Evolutionary conservation across 2,797 vertebrate genomes (phyloP).

Genomic region (Brotula barbata): DNA sequence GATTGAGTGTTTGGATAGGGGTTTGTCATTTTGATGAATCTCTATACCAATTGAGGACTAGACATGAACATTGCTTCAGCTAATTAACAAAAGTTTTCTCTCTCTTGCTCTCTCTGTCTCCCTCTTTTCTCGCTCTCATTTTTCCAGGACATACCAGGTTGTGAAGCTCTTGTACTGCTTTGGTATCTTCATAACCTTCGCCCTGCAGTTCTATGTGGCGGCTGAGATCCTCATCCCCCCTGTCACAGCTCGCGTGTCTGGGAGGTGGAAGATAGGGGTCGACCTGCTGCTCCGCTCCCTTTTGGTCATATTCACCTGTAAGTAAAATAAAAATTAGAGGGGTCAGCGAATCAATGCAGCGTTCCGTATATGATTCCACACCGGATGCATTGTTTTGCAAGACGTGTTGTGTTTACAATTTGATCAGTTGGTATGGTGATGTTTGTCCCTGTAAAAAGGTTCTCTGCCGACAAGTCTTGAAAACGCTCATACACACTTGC

Average conservation of each 20-base stretch:
- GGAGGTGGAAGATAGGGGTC: conserved; percentile 75
- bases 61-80: too few relatives aligned
- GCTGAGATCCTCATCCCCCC: conserved; percentile 90
- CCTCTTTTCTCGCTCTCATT: not conserved
- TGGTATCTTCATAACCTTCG: conserved; percentile 94
- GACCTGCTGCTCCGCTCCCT: conserved; percentile 83
- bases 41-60: not conserved
- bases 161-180: conserved; percentile 95
- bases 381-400: too few relatives aligned
- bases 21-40: not conserved
- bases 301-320: conserved; percentile 90
- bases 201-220: conserved; percentile 95
- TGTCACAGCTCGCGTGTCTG: conserved; percentile 72
- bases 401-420: too few relatives aligned
- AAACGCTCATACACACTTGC: not conserved
- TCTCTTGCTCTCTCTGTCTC: not conserved
- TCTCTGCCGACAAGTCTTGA: too few relatives aligned
- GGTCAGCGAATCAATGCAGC: not conserved
- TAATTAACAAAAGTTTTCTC: too few relatives aligned
- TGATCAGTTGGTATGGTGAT: too few relatives aligned
- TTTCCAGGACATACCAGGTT: conserved; percentile 88
- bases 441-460: too few relatives aligned
- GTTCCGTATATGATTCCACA: not conserved
- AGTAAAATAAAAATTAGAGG: conserved; percentile 72
- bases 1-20: too few relatives aligned